Percentiles rank a stretch among this genome's conserved stretches.
phyloP scores from a whole-genome alignment of 2,797 vertebrate species.

The Arnoldichthys spilopterus region DNA sequence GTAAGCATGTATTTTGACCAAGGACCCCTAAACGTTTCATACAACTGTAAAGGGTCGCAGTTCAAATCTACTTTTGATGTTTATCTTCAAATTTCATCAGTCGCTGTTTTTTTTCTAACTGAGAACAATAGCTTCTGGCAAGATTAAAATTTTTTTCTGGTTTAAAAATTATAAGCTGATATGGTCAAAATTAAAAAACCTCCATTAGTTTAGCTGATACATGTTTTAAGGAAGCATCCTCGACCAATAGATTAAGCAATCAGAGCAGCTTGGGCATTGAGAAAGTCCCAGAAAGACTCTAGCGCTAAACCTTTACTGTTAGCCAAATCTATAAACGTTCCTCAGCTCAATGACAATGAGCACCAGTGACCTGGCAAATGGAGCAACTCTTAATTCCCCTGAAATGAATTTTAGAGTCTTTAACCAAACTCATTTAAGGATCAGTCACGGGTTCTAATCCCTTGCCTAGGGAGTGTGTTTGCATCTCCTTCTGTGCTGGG shows the following conservation, averaged over 20 bases:
- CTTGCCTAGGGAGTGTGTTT: constrained; percentile 72
- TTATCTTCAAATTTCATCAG: too few species aligned
- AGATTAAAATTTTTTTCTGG: neutral
- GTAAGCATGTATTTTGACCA: too few species aligned
- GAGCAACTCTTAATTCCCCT: constrained; percentile 78
- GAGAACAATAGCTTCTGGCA: neutral
- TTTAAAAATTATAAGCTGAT: neutral
- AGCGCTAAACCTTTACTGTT: constrained; percentile 28
- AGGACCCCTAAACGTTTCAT: too few species aligned
- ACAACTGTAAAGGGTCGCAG: too few species aligned
- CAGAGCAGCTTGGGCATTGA: neutral
- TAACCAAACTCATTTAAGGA: constrained; percentile 85
- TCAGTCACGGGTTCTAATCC: constrained; percentile 80
- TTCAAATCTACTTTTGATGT: too few species aligned
- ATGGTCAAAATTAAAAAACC: neutral
- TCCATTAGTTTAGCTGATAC: neutral
- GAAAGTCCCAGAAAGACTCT: neutral
- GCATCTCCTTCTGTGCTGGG: constrained; percentile 70
- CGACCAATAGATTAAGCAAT: constrained; percentile 37
- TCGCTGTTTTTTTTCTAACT: neutral
- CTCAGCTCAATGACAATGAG: constrained; percentile 53
- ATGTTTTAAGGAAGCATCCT: neutral
- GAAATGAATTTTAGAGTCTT: constrained; percentile 83
- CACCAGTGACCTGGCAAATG: constrained; percentile 75
- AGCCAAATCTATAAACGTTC: constrained; percentile 24